phyloP scores from a whole-genome alignment of 2,888 invertebrate genomes.

The Anthrax anthrax region DNA sequence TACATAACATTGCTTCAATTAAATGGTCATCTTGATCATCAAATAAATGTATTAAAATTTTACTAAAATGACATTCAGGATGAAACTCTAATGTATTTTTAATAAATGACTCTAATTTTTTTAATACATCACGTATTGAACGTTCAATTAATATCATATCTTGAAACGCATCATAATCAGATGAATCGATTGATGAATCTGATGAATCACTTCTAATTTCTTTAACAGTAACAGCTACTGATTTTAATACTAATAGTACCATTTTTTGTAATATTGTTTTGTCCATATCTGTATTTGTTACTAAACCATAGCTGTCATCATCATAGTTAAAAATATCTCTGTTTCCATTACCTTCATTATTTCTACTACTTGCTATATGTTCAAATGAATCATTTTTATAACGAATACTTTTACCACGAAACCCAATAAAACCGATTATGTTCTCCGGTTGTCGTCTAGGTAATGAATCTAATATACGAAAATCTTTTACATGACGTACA shows the following conservation, averaged over 20 bases:
- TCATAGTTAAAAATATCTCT: background rate
- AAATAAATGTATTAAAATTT: slow-evolving; percentile 76
- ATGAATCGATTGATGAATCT: slow-evolving; percentile 71
- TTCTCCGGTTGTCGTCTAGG: slow-evolving; percentile 31
- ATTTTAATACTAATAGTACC: slow-evolving; percentile 73
- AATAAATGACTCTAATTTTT: slow-evolving; percentile 68
- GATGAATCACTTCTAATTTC: slow-evolving; percentile 78
- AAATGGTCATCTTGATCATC: slow-evolving; percentile 84
- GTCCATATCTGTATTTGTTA: slow-evolving; percentile 39
- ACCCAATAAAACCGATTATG: slow-evolving; percentile 28
- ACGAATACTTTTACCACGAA: slow-evolving; percentile 22
- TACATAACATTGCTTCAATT: slow-evolving; percentile 85
- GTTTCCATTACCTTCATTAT: background rate
- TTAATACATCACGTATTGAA: slow-evolving; percentile 68
- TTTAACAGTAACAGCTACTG: slow-evolving; percentile 78
- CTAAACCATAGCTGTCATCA: slow-evolving; percentile 19
- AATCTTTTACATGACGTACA: slow-evolving; percentile 74
- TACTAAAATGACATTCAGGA: slow-evolving; percentile 75
- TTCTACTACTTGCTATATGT: background rate
- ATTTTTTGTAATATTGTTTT: slow-evolving; percentile 73
- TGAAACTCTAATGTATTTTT: slow-evolving; percentile 70
- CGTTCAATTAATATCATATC: slow-evolving; percentile 81
- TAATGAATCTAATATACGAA: slow-evolving; percentile 43
- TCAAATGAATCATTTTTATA: slow-evolving; percentile 15
- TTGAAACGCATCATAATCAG: slow-evolving; percentile 72